These are phyloP conservation scores for Bembecia ichneumoniformis DNA, from an alignment of 2,888 invertebrate genomes.

Conservation along the genomic window DNA sequence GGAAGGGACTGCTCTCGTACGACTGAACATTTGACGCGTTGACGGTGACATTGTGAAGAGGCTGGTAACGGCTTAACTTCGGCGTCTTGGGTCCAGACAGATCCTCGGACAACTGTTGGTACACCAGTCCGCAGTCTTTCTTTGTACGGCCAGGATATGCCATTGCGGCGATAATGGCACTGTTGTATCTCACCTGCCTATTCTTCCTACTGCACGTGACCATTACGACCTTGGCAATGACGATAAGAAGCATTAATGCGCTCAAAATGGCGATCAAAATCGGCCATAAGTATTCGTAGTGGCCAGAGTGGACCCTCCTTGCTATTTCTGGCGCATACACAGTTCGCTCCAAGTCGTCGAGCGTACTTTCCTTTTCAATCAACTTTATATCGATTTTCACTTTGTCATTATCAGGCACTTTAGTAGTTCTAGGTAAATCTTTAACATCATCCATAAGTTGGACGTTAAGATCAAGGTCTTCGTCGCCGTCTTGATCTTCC, in stretches of 20 bases:
- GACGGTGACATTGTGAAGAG: slow-evolving; percentile 63
- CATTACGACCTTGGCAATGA: slow-evolving; percentile 66
- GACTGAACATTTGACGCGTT: slow-evolving; percentile 59
- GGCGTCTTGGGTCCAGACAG: slow-evolving; percentile 78
- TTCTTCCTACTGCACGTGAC: slow-evolving; percentile 42
- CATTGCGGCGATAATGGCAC: slow-evolving; percentile 69
- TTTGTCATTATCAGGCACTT: slow-evolving; percentile 19
- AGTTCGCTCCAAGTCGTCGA: slow-evolving; percentile 39
- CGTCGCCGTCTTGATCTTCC: slow-evolving; percentile 44
- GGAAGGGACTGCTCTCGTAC: slow-evolving; percentile 75
- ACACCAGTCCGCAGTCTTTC: slow-evolving; percentile 82
- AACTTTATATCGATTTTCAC: slow-evolving; percentile 47
- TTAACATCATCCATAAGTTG: slow-evolving; percentile 41
- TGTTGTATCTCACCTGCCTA: slow-evolving; percentile 60
- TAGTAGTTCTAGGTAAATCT: slow-evolving; percentile 12
- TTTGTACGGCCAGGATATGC: slow-evolving; percentile 69
- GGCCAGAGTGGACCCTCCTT: slow-evolving; percentile 50
- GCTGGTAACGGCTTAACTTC: slow-evolving; percentile 76
- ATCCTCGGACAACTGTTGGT: slow-evolving; percentile 85
- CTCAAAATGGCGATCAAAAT: slow-evolving; percentile 73
- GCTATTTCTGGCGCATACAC: slow-evolving; percentile 41
- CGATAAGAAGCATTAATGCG: slow-evolving; percentile 67
- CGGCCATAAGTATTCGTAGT: slow-evolving; percentile 71
- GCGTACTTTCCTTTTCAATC: slow-evolving; percentile 38
- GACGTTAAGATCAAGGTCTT: slow-evolving; percentile 52